Base-by-base conservation (phyloP, 2,888 invertebrate species). In the Branchipolynoe longqiensis region DNA sequence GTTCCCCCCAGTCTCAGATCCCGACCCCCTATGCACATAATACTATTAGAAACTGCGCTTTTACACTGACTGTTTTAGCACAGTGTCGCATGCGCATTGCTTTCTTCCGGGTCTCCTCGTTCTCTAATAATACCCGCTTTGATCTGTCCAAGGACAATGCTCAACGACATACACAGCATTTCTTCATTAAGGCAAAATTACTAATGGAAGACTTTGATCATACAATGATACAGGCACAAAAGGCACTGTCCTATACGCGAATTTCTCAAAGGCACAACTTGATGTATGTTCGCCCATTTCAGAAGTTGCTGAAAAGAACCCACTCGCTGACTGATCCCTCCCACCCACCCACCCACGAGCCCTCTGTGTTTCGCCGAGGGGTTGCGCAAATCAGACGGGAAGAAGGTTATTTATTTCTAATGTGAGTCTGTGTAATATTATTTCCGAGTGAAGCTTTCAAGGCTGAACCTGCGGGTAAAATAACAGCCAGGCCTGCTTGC, bases 101-200 rank as follows among this genome's bases (percentile, higher is more conserved):
- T 22, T 69, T 69, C 69, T 33, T 38, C 69, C 38, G 18, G 36
- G 36, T 31, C 14, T 62, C 28, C 14, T 69, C 25, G 36, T 38
- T 22, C 38, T 6, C n/a, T 12, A 33, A 33, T 69, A 69, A n/a
- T 69, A 69, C n/a, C 18, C 12, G 69, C 69, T 69, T 69, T 69
- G 69, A 69, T 69, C 69, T 69, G 38, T 12, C 36, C 38, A 69
- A 69, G 69, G 69, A 69, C 69, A 69, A 69, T 69, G 69, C 14
- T 4, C 38, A 8, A 12, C 69, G 69, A 69, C 69, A 69, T 69
- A 69, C 69, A 69, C 69, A n/a, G 38, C 69, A 69, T 69, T 69
- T 69, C 69, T 69, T 69, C 69, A 69, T 69, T 69, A 69, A 69
- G 69, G 38, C 69, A 69, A 69, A 69, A 69, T 69, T 69, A 69